These are phyloP conservation scores for Pyrrhia umbra DNA, from an alignment of 2,888 invertebrate species.

Conservation along the genomic window DNA sequence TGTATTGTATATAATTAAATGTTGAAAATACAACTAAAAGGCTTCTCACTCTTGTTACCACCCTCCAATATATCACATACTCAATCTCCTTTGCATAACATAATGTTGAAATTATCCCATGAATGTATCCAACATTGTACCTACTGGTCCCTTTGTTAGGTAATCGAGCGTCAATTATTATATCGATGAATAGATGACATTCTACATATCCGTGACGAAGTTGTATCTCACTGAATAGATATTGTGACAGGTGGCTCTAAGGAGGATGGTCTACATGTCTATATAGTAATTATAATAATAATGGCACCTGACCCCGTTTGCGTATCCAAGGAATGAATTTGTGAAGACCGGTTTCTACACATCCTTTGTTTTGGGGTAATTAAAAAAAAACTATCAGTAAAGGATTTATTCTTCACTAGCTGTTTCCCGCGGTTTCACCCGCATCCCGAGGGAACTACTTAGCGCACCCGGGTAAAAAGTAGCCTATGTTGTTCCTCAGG, in stretches of 20 bases:
- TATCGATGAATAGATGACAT: constrained; percentile 22
- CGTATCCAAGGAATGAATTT: not conserved
- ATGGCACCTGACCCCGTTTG: constrained; percentile 7
- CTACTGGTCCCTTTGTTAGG: constrained; percentile 25
- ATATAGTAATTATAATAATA: constrained; percentile 26
- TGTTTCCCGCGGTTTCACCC: too few relatives aligned
- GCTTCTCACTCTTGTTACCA: not conserved
- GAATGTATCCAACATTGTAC: constrained; percentile 19
- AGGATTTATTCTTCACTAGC: too few relatives aligned
- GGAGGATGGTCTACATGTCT: constrained; percentile 1
- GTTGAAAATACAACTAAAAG: too few relatives aligned
- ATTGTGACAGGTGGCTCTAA: constrained; percentile 19
- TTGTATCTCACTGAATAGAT: constrained; percentile 29
- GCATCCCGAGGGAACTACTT: too few relatives aligned
- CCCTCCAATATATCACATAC: not conserved
- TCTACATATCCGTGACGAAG: constrained; percentile 19
- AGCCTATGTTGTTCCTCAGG: too few relatives aligned
- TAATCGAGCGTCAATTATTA: constrained; percentile 51
- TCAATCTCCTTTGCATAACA: not conserved
- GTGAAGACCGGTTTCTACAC: too few relatives aligned
- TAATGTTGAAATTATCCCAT: constrained; percentile 28
- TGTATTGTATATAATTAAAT: too few relatives aligned
- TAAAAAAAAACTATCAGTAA: too few relatives aligned
- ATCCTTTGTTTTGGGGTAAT: too few relatives aligned
- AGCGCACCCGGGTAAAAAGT: too few relatives aligned